phyloP scores from a whole-genome alignment of 2,888 invertebrate genomes.

The Dynastes grantii region DNA sequence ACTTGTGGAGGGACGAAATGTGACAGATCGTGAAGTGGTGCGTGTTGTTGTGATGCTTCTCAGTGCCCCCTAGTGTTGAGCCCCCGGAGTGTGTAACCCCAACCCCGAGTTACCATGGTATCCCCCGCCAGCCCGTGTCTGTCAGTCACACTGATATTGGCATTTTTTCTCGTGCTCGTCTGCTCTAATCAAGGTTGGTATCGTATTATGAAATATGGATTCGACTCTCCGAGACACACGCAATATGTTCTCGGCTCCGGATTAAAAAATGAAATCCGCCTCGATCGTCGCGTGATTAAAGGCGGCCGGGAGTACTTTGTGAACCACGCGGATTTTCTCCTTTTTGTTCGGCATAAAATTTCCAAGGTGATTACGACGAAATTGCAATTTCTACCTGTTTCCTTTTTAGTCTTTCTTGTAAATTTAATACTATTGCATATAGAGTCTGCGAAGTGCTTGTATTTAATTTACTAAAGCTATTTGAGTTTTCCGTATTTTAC shows the following conservation, averaged over 20 bases:
- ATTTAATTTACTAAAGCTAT: no score
- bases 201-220: conserved; percentile 60
- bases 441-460: background rate
- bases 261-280: conserved; percentile 51
- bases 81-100: conserved; percentile 58
- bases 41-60: conserved; percentile 60
- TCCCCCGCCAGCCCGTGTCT: conserved; percentile 60
- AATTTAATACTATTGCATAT: background rate
- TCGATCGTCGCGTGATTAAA: conserved; percentile 29
- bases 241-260: conserved; percentile 41
- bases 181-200: conserved; percentile 64
- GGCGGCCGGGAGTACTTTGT: background rate
- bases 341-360: conserved; percentile 6
- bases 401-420: background rate
- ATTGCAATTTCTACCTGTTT: conserved; percentile 18
- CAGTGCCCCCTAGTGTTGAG: conserved; percentile 60
- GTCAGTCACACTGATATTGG: conserved; percentile 64
- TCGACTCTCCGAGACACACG: conserved; percentile 48
- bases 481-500: no score
- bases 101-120: conserved; percentile 62
- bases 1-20: conserved; percentile 55
- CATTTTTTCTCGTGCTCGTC: conserved; percentile 62
- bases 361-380: background rate
- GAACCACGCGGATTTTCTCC: background rate
- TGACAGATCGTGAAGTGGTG: conserved; percentile 59